Evolutionary conservation across 1,140 invertebrate genomes (phyloP).

Genomic region (Pemphigus obesinymphae): DNA sequence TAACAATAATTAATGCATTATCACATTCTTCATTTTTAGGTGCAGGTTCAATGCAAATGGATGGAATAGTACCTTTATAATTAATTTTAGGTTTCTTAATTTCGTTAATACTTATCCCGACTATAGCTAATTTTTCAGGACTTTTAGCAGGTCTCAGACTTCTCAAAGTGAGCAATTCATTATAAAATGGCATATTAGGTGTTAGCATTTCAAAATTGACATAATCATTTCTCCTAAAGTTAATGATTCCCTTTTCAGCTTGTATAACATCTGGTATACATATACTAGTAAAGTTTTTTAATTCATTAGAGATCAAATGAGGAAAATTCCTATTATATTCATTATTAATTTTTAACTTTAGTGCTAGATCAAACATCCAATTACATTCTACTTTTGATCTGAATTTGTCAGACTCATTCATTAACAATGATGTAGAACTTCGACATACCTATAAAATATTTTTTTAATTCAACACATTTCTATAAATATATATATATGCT

Average conservation of each 20-base stretch:
- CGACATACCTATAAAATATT: conserved; percentile 7
- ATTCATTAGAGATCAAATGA: neutral
- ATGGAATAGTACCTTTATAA: neutral
- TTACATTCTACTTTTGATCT: conserved; percentile 24
- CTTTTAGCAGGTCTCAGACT: neutral
- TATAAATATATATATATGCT: no score
- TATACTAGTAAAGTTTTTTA: neutral
- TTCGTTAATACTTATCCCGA: neutral
- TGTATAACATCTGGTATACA: neutral
- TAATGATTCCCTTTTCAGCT: neutral
- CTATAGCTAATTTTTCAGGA: neutral
- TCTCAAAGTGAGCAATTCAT: neutral
- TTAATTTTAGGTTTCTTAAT: neutral
- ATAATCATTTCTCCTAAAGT: neutral
- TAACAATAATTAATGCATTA: neutral
- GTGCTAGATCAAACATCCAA: neutral
- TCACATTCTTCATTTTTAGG: neutral
- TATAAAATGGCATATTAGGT: neutral
- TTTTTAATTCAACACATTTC: neutral
- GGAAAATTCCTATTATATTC: neutral
- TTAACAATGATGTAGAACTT: neutral
- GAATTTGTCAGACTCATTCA: neutral
- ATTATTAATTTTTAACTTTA: neutral
- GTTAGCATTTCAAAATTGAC: neutral
- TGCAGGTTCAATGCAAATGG: neutral